These are phyloP conservation scores for Albula goreensis DNA, from an alignment of 2,113 vertebrate genomes.

Conservation along the genomic window DNA sequence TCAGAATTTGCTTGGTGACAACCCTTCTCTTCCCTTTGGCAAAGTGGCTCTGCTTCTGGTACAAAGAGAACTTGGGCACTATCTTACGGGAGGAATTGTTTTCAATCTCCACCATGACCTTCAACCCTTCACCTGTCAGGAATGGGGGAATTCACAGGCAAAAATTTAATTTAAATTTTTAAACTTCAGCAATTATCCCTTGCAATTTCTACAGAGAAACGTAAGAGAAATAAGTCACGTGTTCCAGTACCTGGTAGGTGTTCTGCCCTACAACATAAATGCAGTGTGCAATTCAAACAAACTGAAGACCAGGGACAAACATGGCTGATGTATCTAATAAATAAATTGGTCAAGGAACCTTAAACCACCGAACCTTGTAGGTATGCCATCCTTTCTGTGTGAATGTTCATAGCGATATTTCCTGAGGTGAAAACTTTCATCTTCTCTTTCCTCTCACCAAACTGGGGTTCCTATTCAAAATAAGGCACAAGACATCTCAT, in stretches of 20 bases:
- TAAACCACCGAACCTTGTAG: constrained; percentile 43
- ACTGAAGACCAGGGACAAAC: too few species aligned
- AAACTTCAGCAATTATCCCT: too few species aligned
- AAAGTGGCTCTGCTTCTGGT: constrained; percentile 66
- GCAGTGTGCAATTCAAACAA: too few species aligned
- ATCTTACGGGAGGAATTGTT: constrained; percentile 64
- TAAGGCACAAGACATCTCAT: constrained; percentile 13
- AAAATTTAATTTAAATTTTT: too few species aligned
- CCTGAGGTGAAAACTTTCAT: constrained; percentile 59
- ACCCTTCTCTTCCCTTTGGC: constrained; percentile 42
- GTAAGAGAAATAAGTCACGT: too few species aligned
- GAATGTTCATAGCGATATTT: constrained; percentile 54
- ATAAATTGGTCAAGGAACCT: too few species aligned
- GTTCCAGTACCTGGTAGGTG: too few species aligned
- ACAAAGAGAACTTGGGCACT: constrained; percentile 65
- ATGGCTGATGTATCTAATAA: too few species aligned
- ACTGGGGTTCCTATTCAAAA: constrained; percentile 49
- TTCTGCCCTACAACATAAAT: too few species aligned
- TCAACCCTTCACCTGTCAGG: constrained; percentile 55
- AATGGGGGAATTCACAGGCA: too few species aligned
- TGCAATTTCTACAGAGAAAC: too few species aligned
- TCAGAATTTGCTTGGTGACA: constrained; percentile 47
- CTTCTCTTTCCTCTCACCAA: constrained; percentile 52
- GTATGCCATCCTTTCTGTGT: constrained; percentile 53
- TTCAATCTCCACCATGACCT: constrained; percentile 50